Evolutionary conservation across 2,113 vertebrate genomes (phyloP).

Genomic region (Ictalurus punctatus): DNA sequence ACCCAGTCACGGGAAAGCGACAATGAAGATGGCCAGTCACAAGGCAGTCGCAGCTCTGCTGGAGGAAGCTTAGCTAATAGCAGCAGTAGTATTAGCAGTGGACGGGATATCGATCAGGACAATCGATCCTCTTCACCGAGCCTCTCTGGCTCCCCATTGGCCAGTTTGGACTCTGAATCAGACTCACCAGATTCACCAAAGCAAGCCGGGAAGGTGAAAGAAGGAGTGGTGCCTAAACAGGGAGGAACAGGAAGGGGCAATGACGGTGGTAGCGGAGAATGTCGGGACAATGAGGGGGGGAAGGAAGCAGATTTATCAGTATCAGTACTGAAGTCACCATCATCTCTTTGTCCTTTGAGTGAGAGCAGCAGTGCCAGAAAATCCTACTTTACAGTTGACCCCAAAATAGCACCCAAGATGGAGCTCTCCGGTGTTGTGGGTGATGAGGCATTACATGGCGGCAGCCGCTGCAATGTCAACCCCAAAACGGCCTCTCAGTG

Average conservation of each 20-base stretch:
- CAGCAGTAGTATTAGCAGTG: slow-evolving; percentile 92
- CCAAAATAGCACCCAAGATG: slow-evolving; percentile 74
- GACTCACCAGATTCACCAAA: slow-evolving; percentile 82
- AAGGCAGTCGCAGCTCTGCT: slow-evolving; percentile 84
- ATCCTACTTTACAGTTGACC: slow-evolving; percentile 74
- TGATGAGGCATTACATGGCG: slow-evolving; percentile 59
- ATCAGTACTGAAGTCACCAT: slow-evolving; percentile 75
- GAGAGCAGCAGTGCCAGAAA: slow-evolving; percentile 72
- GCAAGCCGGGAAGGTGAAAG: slow-evolving; percentile 74
- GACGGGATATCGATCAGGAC: slow-evolving; percentile 97
- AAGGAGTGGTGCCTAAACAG: slow-evolving; percentile 62
- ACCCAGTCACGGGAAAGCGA: slow-evolving; percentile 78
- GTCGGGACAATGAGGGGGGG: slow-evolving; percentile 66
- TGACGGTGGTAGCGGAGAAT: slow-evolving; percentile 69
- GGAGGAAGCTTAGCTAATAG: slow-evolving; percentile 93
- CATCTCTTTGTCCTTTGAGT: slow-evolving; percentile 68
- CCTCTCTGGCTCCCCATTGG: slow-evolving; percentile 86
- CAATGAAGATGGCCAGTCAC: slow-evolving; percentile 79
- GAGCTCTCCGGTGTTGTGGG: slow-evolving; percentile 63
- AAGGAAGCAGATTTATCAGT: slow-evolving; percentile 73
- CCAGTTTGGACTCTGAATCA: slow-evolving; percentile 93
- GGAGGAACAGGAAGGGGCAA: slow-evolving; percentile 64
- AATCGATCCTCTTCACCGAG: slow-evolving; percentile 98
- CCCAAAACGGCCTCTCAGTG: slow-evolving; percentile 72
- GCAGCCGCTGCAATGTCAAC: slow-evolving; percentile 63